These are phyloP conservation scores for Fulica atra DNA, from an alignment of 2,113 vertebrate genomes.

Conservation along the genomic window DNA sequence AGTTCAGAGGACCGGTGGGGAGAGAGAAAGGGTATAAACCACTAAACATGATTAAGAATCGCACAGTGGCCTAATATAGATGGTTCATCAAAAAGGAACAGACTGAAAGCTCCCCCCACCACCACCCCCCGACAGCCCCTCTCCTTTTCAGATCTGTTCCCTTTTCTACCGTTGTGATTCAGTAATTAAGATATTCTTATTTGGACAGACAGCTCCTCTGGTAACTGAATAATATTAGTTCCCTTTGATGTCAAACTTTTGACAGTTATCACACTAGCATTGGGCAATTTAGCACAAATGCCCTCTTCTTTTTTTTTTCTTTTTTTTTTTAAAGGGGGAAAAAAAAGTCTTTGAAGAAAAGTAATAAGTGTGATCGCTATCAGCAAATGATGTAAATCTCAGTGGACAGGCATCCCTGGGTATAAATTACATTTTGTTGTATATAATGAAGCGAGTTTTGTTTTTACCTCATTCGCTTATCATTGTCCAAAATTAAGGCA, in stretches of 20 bases:
- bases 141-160: conserved; percentile 71
- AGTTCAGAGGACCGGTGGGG: conserved; percentile 83
- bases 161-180: conserved; percentile 77
- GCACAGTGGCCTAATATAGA: conserved; percentile 71
- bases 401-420: conserved; percentile 57
- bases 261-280: conserved; percentile 80
- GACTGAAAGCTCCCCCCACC: conserved; percentile 48
- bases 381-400: conserved; percentile 71
- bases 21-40: conserved; percentile 68
- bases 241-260: conserved; percentile 83
- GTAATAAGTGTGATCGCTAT: conserved; percentile 74
- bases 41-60: conserved; percentile 75
- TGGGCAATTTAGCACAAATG: conserved; percentile 75
- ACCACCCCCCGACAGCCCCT: not conserved
- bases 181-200: conserved; percentile 85
- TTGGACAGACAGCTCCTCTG: conserved; percentile 77
- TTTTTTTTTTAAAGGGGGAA: not conserved
- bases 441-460: conserved; percentile 65
- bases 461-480: conserved; percentile 44
- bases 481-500: conserved; percentile 36
- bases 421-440: conserved; percentile 69
- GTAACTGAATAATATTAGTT: conserved; percentile 80
- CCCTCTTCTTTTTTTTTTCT: not conserved
- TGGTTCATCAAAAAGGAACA: conserved; percentile 73
- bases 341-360: conserved; percentile 72